Base-by-base conservation (phyloP, 1,140 invertebrate genomes). In the Nasonia giraulti region DNA sequence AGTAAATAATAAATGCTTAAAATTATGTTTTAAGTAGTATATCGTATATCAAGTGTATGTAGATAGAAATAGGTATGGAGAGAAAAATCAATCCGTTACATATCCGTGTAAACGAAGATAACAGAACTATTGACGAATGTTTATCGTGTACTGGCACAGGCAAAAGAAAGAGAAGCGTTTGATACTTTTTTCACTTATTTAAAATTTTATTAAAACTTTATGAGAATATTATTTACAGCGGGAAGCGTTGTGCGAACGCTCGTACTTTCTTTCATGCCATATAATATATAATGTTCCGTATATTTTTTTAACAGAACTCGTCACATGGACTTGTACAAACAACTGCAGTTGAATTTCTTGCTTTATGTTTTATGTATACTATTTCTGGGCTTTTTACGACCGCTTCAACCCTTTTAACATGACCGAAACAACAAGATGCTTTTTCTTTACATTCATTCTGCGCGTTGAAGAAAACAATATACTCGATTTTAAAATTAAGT, bases 151-250 rank as follows among this genome's bases (percentile, higher is more conserved):
- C 71, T 85, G 84, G 84, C 84, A 85, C 74, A 85, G 84, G 84
- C 68, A 73, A 78, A 85, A 77, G 62, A 85, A 85, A 82, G 55
- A 85, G 44, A 82, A 85, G 66, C 47, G 68, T 71, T 81, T 79
- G 5, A 14, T 5, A 47, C 17, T 83, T 82, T 79, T 40, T 77
- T 77, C n/a, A 77, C 17, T 82, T 81, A 81, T 68, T 88, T 88
- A 90, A 90, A 87, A 88, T 90, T 92, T 92, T 92, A 92, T 92
- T 92, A 91, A 92, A 91, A 91, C 88, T 87, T 91, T 90, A 91
- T 89, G 86, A 85, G 83, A 87, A 91, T 91, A 92, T 92, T 93
- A 93, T 93, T 92, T 93, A 93, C 92, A 92, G 89, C 86, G 85
- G 88, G 86, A 90, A 90, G 87, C 84, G 81, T 87, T 87, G 20